These are phyloP conservation scores for Anarsia innoxiella DNA, from an alignment of 2,888 invertebrate genomes.

Conservation along the genomic window DNA sequence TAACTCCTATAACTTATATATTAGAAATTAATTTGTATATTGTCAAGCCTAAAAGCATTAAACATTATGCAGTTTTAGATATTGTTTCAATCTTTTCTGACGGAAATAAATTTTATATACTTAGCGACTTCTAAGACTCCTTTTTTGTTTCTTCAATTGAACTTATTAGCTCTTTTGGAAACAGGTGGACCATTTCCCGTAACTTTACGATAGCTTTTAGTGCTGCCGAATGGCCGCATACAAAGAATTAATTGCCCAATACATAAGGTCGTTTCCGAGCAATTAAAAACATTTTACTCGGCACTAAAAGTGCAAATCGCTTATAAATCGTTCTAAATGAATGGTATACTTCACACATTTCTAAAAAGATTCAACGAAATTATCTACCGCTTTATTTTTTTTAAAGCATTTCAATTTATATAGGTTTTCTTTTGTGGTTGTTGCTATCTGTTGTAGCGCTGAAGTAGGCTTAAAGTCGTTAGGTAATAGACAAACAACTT, in stretches of 20 bases:
- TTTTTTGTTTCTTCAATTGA: too few relatives aligned
- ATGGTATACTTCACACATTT: slow-evolving; percentile 29
- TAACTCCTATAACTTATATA: slow-evolving; percentile 36
- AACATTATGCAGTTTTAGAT: slow-evolving; percentile 38
- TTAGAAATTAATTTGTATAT: slow-evolving; percentile 38
- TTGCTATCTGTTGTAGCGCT: too few relatives aligned
- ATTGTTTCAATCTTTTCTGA: slow-evolving; percentile 23
- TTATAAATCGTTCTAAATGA: slow-evolving; percentile 38
- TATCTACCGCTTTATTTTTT: too few relatives aligned
- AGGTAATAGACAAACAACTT: too few relatives aligned
- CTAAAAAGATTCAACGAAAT: too few relatives aligned
- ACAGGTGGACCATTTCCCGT: slow-evolving; percentile 24
- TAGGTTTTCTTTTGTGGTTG: too few relatives aligned
- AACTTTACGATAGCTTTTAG: slow-evolving; percentile 31
- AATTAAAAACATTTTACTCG: slow-evolving; percentile 51
- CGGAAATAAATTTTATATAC: background rate
- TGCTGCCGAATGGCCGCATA: slow-evolving; percentile 25
- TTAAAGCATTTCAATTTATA: too few relatives aligned
- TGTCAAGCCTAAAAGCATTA: slow-evolving; percentile 40
- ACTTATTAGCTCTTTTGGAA: too few relatives aligned
- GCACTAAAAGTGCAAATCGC: slow-evolving; percentile 44
- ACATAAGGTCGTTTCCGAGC: slow-evolving; percentile 37
- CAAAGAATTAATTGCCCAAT: slow-evolving; percentile 41
- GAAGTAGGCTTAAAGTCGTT: too few relatives aligned
- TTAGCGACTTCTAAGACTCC: background rate